Evolutionary conservation across 2,797 vertebrate species (phyloP).

Genomic region (Hemitrygon akajei): DNA sequence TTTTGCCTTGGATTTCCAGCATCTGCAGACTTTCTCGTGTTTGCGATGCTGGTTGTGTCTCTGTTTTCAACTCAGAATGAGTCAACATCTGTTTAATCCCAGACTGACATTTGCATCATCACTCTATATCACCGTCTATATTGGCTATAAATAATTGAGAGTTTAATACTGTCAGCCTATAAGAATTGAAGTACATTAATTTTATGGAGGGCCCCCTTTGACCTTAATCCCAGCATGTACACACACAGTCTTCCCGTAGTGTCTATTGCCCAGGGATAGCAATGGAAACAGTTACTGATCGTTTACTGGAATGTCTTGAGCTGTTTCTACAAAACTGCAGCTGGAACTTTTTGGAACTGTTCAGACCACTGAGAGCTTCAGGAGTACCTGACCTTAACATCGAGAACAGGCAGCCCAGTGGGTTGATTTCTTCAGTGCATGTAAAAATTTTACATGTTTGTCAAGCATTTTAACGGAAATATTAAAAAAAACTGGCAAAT

Average conservation of each 20-base stretch:
- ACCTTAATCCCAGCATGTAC: neutral
- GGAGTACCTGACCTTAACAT: neutral
- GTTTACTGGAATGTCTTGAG: conserved; percentile 1
- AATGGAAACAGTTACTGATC: neutral
- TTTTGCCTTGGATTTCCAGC: too few relatives aligned
- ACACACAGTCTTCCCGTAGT: neutral
- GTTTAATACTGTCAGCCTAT: neutral
- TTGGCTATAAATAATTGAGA: neutral
- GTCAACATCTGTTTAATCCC: neutral
- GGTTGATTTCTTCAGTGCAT: neutral
- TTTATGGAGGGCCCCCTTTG: neutral
- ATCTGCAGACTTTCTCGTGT: too few relatives aligned
- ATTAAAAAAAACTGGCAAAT: neutral
- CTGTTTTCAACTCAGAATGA: neutral
- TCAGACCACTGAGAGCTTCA: neutral
- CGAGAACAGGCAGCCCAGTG: neutral
- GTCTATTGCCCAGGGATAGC: conserved; percentile 22
- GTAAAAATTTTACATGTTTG: neutral
- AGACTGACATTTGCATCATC: neutral
- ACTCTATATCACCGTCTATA: neutral
- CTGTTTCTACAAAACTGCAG: conserved; percentile 4
- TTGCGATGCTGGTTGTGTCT: neutral
- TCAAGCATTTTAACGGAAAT: neutral
- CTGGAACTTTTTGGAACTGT: conserved; percentile 5
- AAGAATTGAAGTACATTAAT: conserved; percentile 8